These are phyloP conservation scores for Volucella inanis DNA, from an alignment of 2,888 invertebrate species.

Conservation along the genomic window DNA sequence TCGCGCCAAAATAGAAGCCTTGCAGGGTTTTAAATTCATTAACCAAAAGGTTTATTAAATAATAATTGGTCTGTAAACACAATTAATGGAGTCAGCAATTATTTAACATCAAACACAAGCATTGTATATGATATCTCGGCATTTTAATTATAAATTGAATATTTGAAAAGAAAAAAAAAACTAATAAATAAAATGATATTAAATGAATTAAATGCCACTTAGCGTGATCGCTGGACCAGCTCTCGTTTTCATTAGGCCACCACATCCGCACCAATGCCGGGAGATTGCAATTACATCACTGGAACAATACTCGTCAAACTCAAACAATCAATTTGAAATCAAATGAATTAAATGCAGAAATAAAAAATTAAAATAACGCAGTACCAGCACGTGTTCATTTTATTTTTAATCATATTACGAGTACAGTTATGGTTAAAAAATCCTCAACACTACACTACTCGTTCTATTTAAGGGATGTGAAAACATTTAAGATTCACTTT, in stretches of 20 bases:
- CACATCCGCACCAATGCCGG: not conserved
- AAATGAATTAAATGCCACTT: not conserved
- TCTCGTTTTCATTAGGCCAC: not conserved
- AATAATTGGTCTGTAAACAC: too few species aligned
- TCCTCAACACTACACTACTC: not conserved
- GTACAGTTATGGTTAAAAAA: not conserved
- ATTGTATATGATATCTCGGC: too few species aligned
- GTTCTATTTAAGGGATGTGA: not conserved
- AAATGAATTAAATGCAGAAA: slow-evolving; percentile 32
- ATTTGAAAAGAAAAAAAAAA: too few species aligned
- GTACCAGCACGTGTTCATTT: not conserved
- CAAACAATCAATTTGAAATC: slow-evolving; percentile 34
- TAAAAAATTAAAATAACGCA: slow-evolving; percentile 11
- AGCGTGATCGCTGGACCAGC: not conserved
- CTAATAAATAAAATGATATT: too few species aligned
- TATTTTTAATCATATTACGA: too few species aligned
- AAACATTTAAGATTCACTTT: not conserved
- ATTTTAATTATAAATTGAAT: too few species aligned
- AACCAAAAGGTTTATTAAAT: too few species aligned
- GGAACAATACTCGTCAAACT: slow-evolving; percentile 3
- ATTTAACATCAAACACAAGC: too few species aligned
- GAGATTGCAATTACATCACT: slow-evolving; percentile 21
- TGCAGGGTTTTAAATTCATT: too few species aligned
- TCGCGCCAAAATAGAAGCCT: too few species aligned
- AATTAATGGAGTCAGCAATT: too few species aligned